Evolutionary conservation across 2,888 invertebrate species (phyloP).

Genomic region (Aphidius colemani): DNA sequence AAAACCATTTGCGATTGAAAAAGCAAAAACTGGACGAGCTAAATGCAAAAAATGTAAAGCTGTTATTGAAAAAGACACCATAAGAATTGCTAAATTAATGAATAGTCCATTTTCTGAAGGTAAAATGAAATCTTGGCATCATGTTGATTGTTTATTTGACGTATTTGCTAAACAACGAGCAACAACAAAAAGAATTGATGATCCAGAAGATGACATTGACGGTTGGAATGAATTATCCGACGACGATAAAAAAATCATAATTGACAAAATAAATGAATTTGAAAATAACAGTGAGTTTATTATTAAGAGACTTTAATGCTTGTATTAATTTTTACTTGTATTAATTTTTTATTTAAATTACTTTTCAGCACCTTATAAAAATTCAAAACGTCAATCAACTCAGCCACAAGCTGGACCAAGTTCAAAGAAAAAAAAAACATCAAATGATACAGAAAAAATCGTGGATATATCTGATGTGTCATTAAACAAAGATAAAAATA

Average conservation of each 20-base stretch:
- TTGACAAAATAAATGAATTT: constrained; percentile 69
- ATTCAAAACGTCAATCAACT: constrained; percentile 23
- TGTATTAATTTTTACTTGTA: neutral
- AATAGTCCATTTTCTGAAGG: constrained; percentile 77
- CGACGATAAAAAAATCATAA: constrained; percentile 71
- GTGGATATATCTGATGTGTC: neutral
- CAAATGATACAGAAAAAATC: constrained; percentile 18
- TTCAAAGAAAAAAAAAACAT: constrained; percentile 20
- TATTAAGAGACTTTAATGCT: neutral
- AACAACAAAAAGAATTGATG: constrained; percentile 80
- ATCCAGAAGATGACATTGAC: constrained; percentile 74
- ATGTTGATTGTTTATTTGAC: constrained; percentile 80
- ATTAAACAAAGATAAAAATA: constrained; percentile 16
- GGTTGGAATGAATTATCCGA: constrained; percentile 73
- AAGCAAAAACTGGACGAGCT: constrained; percentile 80
- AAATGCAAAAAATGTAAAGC: constrained; percentile 87
- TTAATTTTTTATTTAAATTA: neutral
- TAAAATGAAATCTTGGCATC: constrained; percentile 86
- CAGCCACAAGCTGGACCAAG: constrained; percentile 22
- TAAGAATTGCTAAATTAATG: constrained; percentile 78
- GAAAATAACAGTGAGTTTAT: constrained; percentile 58
- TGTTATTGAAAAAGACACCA: constrained; percentile 72
- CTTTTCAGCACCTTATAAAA: constrained; percentile 41
- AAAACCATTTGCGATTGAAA: constrained; percentile 73
- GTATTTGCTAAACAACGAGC: constrained; percentile 78